Conservation (phyloP, 2,888 invertebrate species). For the Homarus gammarus region DNA sequence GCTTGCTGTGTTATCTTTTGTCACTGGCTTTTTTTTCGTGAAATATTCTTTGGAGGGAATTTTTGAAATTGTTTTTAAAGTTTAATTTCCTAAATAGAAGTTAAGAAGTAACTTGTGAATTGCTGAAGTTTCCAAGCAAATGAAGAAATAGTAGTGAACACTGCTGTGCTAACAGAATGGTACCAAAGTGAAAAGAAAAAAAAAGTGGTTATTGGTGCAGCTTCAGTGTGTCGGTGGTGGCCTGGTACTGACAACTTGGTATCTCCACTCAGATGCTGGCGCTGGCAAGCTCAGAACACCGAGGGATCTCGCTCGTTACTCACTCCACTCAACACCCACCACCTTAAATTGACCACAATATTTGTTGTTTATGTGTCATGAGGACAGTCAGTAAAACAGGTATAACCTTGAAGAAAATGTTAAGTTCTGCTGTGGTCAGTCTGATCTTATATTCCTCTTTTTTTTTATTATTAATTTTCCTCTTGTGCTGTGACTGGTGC, state of each 20-base stretch:
- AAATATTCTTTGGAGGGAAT: background rate
- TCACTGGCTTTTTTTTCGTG: constrained; percentile 38
- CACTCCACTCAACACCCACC: constrained; percentile 60
- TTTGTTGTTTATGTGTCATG: constrained; percentile 70
- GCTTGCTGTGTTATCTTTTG: constrained; percentile 53
- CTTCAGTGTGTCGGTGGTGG: constrained; percentile 59
- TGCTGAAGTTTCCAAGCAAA: constrained; percentile 45
- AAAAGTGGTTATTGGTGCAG: constrained; percentile 48
- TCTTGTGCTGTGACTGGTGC: constrained; percentile 74
- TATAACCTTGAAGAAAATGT: constrained; percentile 58
- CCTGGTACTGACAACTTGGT: constrained; percentile 75
- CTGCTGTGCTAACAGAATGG: constrained; percentile 45
- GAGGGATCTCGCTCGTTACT: constrained; percentile 67
- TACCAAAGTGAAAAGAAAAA: constrained; percentile 38
- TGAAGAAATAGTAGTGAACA: constrained; percentile 54
- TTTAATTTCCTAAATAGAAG: constrained; percentile 28
- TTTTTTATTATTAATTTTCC: constrained; percentile 59
- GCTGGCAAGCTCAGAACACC: constrained; percentile 71
- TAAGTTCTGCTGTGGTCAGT: constrained; percentile 63
- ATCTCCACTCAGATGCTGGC: constrained; percentile 76
- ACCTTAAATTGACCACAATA: constrained; percentile 66
- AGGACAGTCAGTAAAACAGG: constrained; percentile 69
- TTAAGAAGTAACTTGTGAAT: constrained; percentile 41
- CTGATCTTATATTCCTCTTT: constrained; percentile 49
- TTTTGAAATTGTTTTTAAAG: constrained; percentile 46